These are phyloP conservation scores for Serinus canaria DNA, from an alignment of 2,113 vertebrate species.

Conservation along the genomic window DNA sequence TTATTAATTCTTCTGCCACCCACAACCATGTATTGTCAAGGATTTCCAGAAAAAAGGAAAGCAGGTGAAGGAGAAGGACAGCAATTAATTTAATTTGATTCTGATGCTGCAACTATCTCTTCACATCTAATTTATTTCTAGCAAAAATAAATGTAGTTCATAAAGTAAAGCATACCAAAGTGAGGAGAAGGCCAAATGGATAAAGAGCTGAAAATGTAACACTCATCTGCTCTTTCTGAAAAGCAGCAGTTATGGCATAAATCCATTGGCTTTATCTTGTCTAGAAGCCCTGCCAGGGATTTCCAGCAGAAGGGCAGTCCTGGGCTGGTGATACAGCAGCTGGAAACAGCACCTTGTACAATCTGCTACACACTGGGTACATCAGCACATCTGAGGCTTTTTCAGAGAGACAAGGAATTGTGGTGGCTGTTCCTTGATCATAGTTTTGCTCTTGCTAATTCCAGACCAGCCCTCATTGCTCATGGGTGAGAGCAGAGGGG, in stretches of 20 bases:
- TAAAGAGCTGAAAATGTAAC: background rate
- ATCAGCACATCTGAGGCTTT: background rate
- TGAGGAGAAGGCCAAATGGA: background rate
- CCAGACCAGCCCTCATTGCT: background rate
- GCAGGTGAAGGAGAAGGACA: background rate
- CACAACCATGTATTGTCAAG: background rate
- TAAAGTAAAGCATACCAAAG: background rate
- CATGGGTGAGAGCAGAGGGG: background rate
- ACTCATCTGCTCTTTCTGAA: background rate
- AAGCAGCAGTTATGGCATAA: background rate
- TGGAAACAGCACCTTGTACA: background rate
- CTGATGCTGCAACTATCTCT: background rate
- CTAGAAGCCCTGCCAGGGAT: background rate
- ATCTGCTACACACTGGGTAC: background rate
- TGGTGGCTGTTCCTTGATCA: background rate
- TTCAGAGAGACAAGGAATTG: background rate
- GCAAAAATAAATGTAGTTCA: background rate
- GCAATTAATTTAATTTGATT: background rate
- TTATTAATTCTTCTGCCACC: background rate
- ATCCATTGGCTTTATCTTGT: background rate
- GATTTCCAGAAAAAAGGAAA: background rate
- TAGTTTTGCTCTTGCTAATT: background rate
- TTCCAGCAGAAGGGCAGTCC: background rate
- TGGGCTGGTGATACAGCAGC: background rate
- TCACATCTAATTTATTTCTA: constrained; percentile 11